Evolutionary conservation across 2,888 invertebrate species (phyloP).

Genomic region (Taenaris catops): DNA sequence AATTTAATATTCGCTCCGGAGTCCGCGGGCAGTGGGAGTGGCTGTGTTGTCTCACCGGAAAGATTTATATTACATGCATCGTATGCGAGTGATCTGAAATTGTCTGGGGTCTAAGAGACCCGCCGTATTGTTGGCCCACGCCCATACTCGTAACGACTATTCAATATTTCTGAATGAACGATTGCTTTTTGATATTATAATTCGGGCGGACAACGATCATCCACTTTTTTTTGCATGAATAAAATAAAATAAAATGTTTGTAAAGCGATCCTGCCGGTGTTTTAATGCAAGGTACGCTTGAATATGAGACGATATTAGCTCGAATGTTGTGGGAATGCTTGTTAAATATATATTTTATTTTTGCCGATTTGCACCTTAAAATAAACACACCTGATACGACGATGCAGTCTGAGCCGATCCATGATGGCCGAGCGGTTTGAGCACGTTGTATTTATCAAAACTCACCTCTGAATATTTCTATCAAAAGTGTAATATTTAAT

Average conservation of each 20-base stretch:
- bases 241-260: slow-evolving; percentile 46
- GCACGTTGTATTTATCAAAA: too few species aligned
- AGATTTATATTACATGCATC: slow-evolving; percentile 79
- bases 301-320: slow-evolving; percentile 38
- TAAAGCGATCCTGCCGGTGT: slow-evolving; percentile 64
- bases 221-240: slow-evolving; percentile 46
- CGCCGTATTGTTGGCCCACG: slow-evolving; percentile 64
- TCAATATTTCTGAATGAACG: slow-evolving; percentile 75
- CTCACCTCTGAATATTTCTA: too few species aligned
- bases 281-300: slow-evolving; percentile 37
- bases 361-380: too few species aligned
- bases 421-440: too few species aligned
- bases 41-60: slow-evolving; percentile 76
- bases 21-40: slow-evolving; percentile 72
- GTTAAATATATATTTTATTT: too few species aligned
- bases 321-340: slow-evolving; percentile 38
- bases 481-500: too few species aligned
- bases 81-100: slow-evolving; percentile 75
- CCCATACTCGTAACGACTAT: slow-evolving; percentile 73
- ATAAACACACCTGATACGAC: too few species aligned
- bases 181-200: slow-evolving; percentile 73
- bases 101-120: slow-evolving; percentile 43
- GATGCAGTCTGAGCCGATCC: too few species aligned
- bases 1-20: slow-evolving; percentile 77
- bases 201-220: slow-evolving; percentile 60